Evolutionary conservation across 30 jellyfish, hydroid and myxozoan species (phyloP).

Genomic region (Haliclystus octoradiatus): DNA sequence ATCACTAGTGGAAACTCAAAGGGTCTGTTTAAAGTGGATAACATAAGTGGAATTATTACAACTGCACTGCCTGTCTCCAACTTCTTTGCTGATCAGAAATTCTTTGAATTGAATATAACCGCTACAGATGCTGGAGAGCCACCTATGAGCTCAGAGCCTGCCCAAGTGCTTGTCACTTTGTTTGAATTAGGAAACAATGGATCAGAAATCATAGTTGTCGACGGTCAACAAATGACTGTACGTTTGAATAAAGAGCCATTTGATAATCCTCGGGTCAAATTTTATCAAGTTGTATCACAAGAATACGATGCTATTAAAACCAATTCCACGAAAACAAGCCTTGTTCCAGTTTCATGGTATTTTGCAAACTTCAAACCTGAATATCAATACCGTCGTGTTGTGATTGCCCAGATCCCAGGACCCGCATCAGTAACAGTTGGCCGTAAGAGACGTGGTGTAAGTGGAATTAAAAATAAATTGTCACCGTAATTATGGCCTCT

Average conservation of each 20-base stretch:
- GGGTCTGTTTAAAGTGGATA: constrained; percentile 35
- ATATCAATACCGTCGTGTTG: constrained; percentile 41
- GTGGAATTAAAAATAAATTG: neutral
- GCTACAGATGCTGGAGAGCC: constrained; percentile 55
- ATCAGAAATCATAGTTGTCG: constrained; percentile 15
- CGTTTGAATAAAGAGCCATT: constrained; percentile 39
- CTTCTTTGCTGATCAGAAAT: constrained; percentile 10
- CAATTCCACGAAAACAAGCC: constrained; percentile 4
- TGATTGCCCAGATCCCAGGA: constrained; percentile 31
- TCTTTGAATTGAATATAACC: constrained; percentile 17
- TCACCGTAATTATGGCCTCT: too few species aligned
- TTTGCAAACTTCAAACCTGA: constrained; percentile 22
- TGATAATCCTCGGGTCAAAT: constrained; percentile 35
- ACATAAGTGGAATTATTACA: constrained; percentile 37
- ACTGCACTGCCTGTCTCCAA: constrained; percentile 15
- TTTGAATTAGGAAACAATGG: constrained; percentile 20
- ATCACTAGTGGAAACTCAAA: constrained; percentile 32
- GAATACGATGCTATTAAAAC: constrained; percentile 22
- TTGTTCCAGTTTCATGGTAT: constrained; percentile 65
- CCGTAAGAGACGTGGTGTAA: constrained; percentile 54
- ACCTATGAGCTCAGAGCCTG: constrained; percentile 3
- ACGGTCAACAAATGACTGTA: constrained; percentile 40
- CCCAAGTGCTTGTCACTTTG: constrained; percentile 24
- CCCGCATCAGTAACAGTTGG: constrained; percentile 15
- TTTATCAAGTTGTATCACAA: constrained; percentile 54